Evolutionary conservation across 2,113 vertebrate species (phyloP).

Genomic region (Anhinga rufa): DNA sequence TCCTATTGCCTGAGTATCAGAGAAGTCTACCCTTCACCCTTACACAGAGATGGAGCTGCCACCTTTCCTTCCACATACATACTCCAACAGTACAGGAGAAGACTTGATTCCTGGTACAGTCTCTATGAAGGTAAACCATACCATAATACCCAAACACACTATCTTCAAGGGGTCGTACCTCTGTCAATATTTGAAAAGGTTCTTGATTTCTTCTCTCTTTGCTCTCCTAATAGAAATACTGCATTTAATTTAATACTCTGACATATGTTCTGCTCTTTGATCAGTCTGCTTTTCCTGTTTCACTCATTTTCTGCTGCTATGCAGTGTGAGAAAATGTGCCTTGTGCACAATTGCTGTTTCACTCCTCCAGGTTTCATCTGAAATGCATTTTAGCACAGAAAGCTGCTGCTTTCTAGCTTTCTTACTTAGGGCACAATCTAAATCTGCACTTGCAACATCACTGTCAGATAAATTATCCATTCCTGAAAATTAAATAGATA

Average conservation of each 20-base stretch:
- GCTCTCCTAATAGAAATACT: neutral
- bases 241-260: neutral
- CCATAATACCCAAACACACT: neutral
- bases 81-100: rapidly evolving
- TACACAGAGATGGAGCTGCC: neutral
- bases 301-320: neutral
- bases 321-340: neutral
- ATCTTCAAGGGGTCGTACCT: neutral
- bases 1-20: neutral
- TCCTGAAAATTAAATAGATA: neutral
- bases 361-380: neutral
- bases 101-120: neutral
- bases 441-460: neutral
- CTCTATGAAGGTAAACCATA: neutral
- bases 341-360: neutral
- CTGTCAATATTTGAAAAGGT: neutral
- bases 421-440: neutral
- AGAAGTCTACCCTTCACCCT: neutral
- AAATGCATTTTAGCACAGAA: neutral
- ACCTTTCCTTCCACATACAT: neutral
- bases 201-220: neutral
- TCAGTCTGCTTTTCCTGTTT: neutral
- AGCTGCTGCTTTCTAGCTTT: neutral
- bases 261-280: neutral
- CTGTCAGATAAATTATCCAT: neutral